phyloP scores from a whole-genome alignment of 2,797 vertebrate genomes.

The Naso thynnoides region DNA sequence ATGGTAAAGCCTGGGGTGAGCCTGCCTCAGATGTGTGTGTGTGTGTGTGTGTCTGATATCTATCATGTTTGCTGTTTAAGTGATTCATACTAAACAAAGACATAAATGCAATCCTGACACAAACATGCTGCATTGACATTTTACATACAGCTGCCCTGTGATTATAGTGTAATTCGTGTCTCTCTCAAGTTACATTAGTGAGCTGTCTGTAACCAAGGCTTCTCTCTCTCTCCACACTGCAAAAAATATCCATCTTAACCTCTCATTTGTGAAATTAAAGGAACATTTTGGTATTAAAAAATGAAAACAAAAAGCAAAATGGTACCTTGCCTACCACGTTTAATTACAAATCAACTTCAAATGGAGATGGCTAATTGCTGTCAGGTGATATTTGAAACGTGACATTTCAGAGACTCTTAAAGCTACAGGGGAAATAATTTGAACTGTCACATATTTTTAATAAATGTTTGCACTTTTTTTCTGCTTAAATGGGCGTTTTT shows the following conservation, averaged over 20 bases:
- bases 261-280: background rate
- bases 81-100: background rate
- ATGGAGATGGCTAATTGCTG: background rate
- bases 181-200: constrained; percentile 49
- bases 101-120: background rate
- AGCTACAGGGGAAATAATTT: background rate
- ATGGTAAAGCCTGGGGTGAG: constrained; percentile 20
- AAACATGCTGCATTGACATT: background rate
- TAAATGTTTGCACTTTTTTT: fast-evolving
- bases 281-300: background rate
- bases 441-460: background rate
- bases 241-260: constrained; percentile 45
- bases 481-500: background rate
- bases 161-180: constrained; percentile 25
- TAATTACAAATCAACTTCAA: background rate
- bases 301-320: fast-evolving
- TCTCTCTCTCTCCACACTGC: constrained; percentile 57
- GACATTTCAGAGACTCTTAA: background rate
- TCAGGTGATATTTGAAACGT: background rate
- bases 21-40: background rate
- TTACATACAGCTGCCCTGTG: background rate
- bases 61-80: background rate
- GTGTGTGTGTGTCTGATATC: background rate
- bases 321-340: fast-evolving
- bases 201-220: constrained; percentile 18